Conservation (phyloP, 2,113 vertebrate species). For the Speoplatyrhinus poulsoni region DNA sequence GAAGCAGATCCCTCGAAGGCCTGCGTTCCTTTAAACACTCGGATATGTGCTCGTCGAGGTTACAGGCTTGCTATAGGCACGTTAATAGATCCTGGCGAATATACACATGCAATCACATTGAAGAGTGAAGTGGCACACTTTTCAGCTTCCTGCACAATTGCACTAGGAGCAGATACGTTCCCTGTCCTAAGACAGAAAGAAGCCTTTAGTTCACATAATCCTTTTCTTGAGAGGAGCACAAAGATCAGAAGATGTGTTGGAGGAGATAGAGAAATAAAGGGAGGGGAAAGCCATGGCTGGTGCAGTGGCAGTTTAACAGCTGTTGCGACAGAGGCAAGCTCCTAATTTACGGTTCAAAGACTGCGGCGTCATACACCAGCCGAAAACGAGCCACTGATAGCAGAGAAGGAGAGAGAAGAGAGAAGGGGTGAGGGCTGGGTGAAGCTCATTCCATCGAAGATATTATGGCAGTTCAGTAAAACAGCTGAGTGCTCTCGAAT, state of each 20-base stretch:
- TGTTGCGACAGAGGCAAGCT: constrained; percentile 56
- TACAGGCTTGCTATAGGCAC: constrained; percentile 7
- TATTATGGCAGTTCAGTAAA: constrained; percentile 54
- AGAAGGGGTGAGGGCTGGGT: not conserved
- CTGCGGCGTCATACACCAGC: constrained; percentile 43
- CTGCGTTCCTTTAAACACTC: constrained; percentile 8
- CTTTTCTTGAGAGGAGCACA: constrained; percentile 18
- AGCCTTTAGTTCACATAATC: constrained; percentile 34
- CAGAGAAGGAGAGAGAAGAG: constrained; percentile 23
- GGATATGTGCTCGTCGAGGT: not conserved
- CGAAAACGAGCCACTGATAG: constrained; percentile 55
- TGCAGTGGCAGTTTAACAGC: constrained; percentile 48
- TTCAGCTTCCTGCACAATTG: constrained; percentile 16
- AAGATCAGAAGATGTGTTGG: constrained; percentile 27
- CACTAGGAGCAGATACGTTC: constrained; percentile 14
- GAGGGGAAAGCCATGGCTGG: constrained; percentile 14
- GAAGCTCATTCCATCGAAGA: constrained; percentile 51
- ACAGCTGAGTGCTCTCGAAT: constrained; percentile 41
- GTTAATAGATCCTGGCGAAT: constrained; percentile 9
- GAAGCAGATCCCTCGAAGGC: constrained; percentile 12
- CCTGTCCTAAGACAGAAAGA: constrained; percentile 5
- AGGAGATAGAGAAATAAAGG: constrained; percentile 49
- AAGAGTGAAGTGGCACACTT: not conserved
- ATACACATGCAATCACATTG: constrained; percentile 14
- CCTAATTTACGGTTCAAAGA: constrained; percentile 67